phyloP scores from a whole-genome alignment of 1,140 invertebrate genomes.

The Capitella teleta region DNA sequence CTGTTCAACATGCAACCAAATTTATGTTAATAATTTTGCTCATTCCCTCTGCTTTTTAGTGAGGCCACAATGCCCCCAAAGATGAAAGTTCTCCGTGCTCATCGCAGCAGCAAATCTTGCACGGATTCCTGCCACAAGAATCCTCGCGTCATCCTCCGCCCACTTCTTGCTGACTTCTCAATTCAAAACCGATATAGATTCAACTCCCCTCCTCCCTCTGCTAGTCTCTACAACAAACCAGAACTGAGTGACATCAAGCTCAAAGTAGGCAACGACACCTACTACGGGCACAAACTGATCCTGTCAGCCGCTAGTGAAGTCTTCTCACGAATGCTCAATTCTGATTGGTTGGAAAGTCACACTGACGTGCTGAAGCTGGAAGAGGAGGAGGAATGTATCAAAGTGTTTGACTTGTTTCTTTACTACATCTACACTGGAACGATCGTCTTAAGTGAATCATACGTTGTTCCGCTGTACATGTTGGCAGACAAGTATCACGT shows the following conservation, averaged over 20 bases:
- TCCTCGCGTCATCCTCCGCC: constrained; percentile 11
- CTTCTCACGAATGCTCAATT: constrained; percentile 9
- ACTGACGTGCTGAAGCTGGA: background rate
- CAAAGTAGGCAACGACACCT: constrained; percentile 5
- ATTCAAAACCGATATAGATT: constrained; percentile 4
- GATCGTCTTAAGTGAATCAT: constrained; percentile 6
- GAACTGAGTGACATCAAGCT: constrained; percentile 10
- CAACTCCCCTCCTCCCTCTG: constrained; percentile 7
- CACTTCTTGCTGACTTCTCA: constrained; percentile 7
- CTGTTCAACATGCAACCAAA: background rate
- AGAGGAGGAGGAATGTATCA: constrained; percentile 12
- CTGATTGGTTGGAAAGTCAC: constrained; percentile 8
- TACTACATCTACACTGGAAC: constrained; percentile 13
- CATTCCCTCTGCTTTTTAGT: background rate
- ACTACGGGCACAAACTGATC: constrained; percentile 9
- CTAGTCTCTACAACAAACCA: constrained; percentile 9
- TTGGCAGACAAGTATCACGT: constrained; percentile 13
- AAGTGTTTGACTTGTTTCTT: constrained; percentile 11
- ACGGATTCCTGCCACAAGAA: background rate
- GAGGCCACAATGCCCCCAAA: constrained; percentile 6
- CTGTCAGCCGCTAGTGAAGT: constrained; percentile 13
- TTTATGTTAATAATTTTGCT: background rate
- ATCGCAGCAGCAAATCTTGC: background rate
- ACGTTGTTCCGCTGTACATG: constrained; percentile 12
- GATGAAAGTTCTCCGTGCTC: background rate